Evolutionary conservation across 2,113 vertebrate species (phyloP).

Genomic region (Gracilinanus agilis): DNA sequence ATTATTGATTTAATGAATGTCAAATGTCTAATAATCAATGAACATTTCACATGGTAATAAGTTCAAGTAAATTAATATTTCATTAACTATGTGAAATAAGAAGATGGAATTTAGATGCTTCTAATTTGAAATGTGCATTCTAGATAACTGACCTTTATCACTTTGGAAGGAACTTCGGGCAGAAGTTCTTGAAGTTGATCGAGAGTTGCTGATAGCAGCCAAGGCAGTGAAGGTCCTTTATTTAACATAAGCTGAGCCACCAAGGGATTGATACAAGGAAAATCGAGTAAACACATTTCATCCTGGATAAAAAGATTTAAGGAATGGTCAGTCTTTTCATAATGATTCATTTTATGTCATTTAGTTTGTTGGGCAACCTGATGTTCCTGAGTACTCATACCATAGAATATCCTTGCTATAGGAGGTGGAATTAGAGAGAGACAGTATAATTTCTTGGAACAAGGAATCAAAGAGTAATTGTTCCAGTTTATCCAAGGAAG

Average conservation of each 20-base stretch:
- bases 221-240: slow-evolving; percentile 86
- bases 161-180: slow-evolving; percentile 92
- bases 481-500: background rate
- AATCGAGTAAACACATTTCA: slow-evolving; percentile 88
- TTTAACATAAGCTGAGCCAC: slow-evolving; percentile 93
- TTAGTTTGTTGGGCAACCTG: background rate
- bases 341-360: slow-evolving; percentile 46
- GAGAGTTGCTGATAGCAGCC: slow-evolving; percentile 87
- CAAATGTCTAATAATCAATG: slow-evolving; percentile 7
- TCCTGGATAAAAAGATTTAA: slow-evolving; percentile 83
- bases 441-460: background rate
- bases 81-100: slow-evolving; percentile 47
- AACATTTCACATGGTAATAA: slow-evolving; percentile 48
- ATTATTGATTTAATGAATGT: background rate
- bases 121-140: slow-evolving; percentile 46
- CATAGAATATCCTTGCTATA: background rate
- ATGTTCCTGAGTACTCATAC: background rate
- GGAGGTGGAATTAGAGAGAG: background rate
- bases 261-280: slow-evolving; percentile 92
- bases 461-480: background rate
- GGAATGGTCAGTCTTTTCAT: slow-evolving; percentile 65
- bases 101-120: slow-evolving; percentile 24
- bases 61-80: slow-evolving; percentile 57
- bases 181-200: slow-evolving; percentile 89
- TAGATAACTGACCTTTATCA: slow-evolving; percentile 90